A percentile compares a stretch with the other conserved stretches of the same genome.
phyloP scores from a whole-genome alignment of 2,888 invertebrate genomes.

The Euzophera pinguis region DNA sequence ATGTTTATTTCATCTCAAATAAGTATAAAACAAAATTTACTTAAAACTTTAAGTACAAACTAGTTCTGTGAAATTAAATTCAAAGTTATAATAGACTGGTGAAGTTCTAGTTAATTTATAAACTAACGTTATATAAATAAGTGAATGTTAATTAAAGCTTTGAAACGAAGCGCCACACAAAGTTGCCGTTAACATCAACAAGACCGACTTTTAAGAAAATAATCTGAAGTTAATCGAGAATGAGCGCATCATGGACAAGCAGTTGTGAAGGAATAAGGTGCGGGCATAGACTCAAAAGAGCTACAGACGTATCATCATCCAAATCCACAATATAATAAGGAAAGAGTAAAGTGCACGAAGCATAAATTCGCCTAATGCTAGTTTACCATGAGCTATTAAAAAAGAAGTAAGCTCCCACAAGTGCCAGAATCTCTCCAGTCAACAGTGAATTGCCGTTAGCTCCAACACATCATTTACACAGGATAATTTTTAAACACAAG shows the following conservation, averaged over 20 bases:
- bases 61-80: constrained; percentile 1
- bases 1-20: no score
- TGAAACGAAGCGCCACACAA: not conserved
- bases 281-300: no score
- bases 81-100: not conserved
- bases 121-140: not conserved
- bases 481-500: no score
- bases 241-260: not conserved
- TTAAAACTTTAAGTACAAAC: not conserved
- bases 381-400: no score
- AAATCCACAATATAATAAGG: no score
- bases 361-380: no score
- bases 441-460: no score
- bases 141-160: not conserved
- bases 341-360: no score
- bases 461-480: no score
- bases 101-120: not conserved
- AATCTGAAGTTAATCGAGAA: not conserved
- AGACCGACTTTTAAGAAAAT: not conserved
- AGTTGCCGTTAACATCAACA: not conserved
- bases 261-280: not conserved
- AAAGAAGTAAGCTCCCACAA: no score
- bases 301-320: no score
- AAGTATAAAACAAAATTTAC: not conserved
- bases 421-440: no score